These are phyloP conservation scores for Cryptocephalus moraei DNA, from an alignment of 2,888 invertebrate genomes.

Conservation along the genomic window DNA sequence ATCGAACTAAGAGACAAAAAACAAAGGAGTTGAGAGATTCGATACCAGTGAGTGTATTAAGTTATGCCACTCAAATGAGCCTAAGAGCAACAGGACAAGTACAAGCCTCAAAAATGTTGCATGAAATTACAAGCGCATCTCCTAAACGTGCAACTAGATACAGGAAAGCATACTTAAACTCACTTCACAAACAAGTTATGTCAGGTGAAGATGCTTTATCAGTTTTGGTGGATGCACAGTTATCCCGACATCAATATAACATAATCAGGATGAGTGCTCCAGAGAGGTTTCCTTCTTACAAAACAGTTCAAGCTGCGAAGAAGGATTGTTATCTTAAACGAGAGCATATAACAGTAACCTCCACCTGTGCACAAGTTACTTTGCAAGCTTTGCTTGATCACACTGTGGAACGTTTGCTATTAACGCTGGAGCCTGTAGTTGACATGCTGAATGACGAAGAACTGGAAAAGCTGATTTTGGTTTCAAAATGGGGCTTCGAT, in stretches of 20 bases:
- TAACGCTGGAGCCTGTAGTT: background rate
- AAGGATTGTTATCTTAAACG: constrained; percentile 2
- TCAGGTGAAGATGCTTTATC: no score
- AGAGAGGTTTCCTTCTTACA: constrained; percentile 16
- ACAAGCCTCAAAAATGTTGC: constrained; percentile 5
- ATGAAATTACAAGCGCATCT: constrained; percentile 3
- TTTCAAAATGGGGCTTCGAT: background rate
- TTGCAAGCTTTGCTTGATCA: constrained; percentile 4
- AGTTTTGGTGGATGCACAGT: no score
- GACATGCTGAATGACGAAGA: background rate
- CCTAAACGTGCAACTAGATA: constrained; percentile 6
- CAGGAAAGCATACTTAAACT: no score
- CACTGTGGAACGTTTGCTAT: constrained; percentile 1
- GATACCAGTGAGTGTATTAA: constrained; percentile 1
- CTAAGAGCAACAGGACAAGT: constrained; percentile 8
- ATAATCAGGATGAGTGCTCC: constrained; percentile 19
- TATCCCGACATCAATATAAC: no score
- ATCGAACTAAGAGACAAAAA: constrained; percentile 5
- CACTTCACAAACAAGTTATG: no score
- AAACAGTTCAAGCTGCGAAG: constrained; percentile 19
- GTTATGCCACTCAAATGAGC: constrained; percentile 7
- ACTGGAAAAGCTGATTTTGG: background rate
- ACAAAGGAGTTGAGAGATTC: constrained; percentile 3
- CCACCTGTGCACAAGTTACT: constrained; percentile 1
- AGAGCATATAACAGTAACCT: constrained; percentile 1